Evolutionary conservation across 2,113 vertebrate genomes (phyloP), one percentile per base, ranked within the genome.

Genomic region (Chaetops frenatus): DNA sequence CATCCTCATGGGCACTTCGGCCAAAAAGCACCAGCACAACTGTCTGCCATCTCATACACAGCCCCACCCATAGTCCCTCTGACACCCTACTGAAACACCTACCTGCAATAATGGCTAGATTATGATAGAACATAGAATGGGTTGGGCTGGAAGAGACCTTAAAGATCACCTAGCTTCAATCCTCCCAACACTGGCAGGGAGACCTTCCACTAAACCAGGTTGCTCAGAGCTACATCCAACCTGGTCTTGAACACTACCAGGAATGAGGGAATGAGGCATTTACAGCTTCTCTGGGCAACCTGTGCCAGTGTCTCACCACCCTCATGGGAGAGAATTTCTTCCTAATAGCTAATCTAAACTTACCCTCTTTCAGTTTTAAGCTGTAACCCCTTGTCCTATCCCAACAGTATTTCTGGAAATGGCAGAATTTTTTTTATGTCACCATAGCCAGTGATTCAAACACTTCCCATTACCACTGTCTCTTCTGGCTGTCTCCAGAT

Each of bases 1-100:
- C 1, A 9, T 48, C 35, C 53, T 19, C 51, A 3, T 0, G 6
- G 36, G 57, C 3, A 24, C 19, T 44, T 61, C 5, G 2, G 2
- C 16, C 60, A 73, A 86, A 76, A 80, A 7, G 10, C 28, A 61
- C 11, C 19, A 56, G 45, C 29, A 10, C 25, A 65, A 4, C 31
- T 60, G 29, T 24, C 35, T 58, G 62, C 28, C 25, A 12, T 4
- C 61, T 69, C 42, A 4, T 9, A 12, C 1, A 60, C 22, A 72
- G 44, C 11, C 15, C 35, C 35, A 44, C 13, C 23, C 18, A 38
- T 23, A 15, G 22, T 50, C 9, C 29, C 24, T 23, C 36, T 21
- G 17, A 64, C 60, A 71, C 6, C 16, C 38, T 24, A 22, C 22
- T 40, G 20, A 60, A 95, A 88, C 2, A 5, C 4, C 20, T 74